Evolutionary conservation across 2,797 vertebrate species (phyloP), one percentile per base, ranked within the genome.

Genomic region (Myotis planiceps): DNA sequence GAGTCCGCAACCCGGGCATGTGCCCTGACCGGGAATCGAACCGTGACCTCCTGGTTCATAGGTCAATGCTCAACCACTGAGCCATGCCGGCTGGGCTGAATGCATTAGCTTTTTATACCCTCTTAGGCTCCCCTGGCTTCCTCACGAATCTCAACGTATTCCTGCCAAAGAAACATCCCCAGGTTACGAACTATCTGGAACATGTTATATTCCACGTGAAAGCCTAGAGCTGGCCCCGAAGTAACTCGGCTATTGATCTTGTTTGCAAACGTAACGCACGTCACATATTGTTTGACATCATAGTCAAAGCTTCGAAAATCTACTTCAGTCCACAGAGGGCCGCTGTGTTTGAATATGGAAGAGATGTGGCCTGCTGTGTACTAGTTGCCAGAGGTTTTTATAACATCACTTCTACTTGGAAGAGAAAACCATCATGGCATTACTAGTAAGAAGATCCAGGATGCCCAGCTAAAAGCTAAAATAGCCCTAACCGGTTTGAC

Each of bases 281-380:
- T 49, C 89, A 94, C 32, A 74, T 34, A 65, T 42, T 75, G 9
- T 89, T 95, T 94, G 66, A 74, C 47, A 87, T 37, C 49, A 47
- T 9, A 3, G 0, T 34, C n/a, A 45, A 86, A 76, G 16, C 87
- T 88, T 92, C 82, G 97, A 55, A 97, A 81, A 23, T 51, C 58
- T 93, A 55, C 29, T 23, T 78, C 51, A 9, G 1, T 37, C 8
- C 55, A 86, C 21, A n/a, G 76, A 63, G 27, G 8, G 49, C 63
- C 39, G 51, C 3, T 78, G 16, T 18, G 34, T 65, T 92, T 90
- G 63, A 63, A 92, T 55, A 75, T 23, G n/a, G 47, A n/a, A 7
- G 21, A 51, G 15, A 86, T 4, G 25, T 25, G 21, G 29, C 6
- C 13, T 16, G 7, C 3, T 75, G 16, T 10, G 71, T 39, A 18